Evolutionary conservation across 2,888 invertebrate genomes (phyloP), one percentile per base, ranked within the genome.

Genomic region (Hyalella azteca): DNA sequence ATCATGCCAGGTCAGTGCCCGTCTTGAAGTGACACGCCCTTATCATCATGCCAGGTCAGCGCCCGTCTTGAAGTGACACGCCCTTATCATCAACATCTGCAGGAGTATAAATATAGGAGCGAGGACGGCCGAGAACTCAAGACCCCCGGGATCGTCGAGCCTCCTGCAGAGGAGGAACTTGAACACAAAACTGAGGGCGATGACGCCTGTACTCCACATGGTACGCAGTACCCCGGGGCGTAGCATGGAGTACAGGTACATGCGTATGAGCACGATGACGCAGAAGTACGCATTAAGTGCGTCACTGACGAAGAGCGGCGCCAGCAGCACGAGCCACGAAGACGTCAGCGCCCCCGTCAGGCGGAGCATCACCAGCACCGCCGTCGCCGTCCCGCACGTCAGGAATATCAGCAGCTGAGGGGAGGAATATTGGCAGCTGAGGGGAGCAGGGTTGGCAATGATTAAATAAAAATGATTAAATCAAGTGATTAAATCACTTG

Each of bases 261-360:
- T 94, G 86, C 98, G 91, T 86, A 98, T 95, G 87, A 96, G 95
- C 81, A 98, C 94, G 86, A 98, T 98, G 78, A 95, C 92, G 87
- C 96, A 95, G 88, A 98, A 98, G 88, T 98, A 98, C 40, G 94
- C 93, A 89, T 96, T 96, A 85, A 97, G 91, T 40, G 94, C 95
- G 90, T 97, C 96, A 85, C 95, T 94, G 50, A 95, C 92, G 89
- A 97, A 98, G 48, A 98, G 89, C 0, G 98, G 97, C 26, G 93
- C 92, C 88, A 98, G 97, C 79, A 96, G 93, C 81, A 92, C 91
- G 93, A 95, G 96, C 96, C 97, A 97, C 82, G 93, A 93, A 0
- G 81, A 54, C 3, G 89, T 87, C 76, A 89, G 89, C 26, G 91
- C 91, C 48, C 73, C 49, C 86, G 94, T 93, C 86, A 94, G 91